A percentile compares a stretch with the other conserved stretches of the same genome.
phyloP scores from a whole-genome alignment of 2,797 vertebrate genomes.

The Manis pentadactyla region DNA sequence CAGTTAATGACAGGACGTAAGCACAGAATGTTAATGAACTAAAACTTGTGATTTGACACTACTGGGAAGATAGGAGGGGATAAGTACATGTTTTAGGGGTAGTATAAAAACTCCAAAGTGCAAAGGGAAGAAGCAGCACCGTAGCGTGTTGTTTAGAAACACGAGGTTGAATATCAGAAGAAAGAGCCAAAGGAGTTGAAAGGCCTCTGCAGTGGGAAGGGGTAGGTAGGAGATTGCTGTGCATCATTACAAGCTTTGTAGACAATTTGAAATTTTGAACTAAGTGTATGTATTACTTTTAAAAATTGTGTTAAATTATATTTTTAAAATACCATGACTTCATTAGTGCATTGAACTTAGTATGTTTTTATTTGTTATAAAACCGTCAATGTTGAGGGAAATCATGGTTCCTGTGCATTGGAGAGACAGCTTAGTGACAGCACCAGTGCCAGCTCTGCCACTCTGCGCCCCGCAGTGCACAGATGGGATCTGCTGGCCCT shows the following conservation, averaged over 20 bases:
- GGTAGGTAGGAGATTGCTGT: not conserved
- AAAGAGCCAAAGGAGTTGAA: not conserved
- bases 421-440: not conserved
- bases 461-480: not conserved
- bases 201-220: not conserved
- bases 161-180: not conserved
- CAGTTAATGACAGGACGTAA: not conserved
- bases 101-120: not conserved
- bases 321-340: not conserved
- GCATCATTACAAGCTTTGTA: not conserved
- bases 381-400: not conserved
- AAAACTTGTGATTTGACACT: not conserved
- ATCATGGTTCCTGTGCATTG: not conserved
- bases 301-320: not conserved
- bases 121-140: not conserved
- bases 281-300: not conserved
- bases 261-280: slow-evolving; percentile 7
- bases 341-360: not conserved
- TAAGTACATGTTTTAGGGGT: not conserved
- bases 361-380: not conserved
- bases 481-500: not conserved
- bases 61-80: not conserved
- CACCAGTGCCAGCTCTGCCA: not conserved
- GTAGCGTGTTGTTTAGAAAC: not conserved
- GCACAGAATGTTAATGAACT: not conserved